Base-by-base conservation (phyloP, 2,888 invertebrate species). In the Tridacna gigas region DNA sequence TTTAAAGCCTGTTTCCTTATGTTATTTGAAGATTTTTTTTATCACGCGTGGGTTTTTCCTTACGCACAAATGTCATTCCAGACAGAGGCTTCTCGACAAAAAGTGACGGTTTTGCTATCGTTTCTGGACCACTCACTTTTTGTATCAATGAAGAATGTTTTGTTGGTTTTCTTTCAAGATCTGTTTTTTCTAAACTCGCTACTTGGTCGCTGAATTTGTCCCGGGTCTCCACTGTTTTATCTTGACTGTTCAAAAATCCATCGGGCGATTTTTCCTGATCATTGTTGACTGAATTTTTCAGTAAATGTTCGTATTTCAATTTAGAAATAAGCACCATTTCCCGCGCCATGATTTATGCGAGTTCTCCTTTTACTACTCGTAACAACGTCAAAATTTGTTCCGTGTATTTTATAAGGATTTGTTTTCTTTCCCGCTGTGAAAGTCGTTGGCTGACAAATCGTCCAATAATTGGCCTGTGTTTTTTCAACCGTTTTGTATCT, bases 311-410 rank as follows among this genome's bases (percentile, higher is more conserved):
- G 37, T 79, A 82, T 82, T 79, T 63, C 37, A 28, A 79, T 83
- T 83, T 83, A 22, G 79, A 75, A 37, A 82, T 63, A 22, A 82
- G 76, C 12, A 82, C 76, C 15, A 82, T 48, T 76, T 82, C 82
- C 11, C 45, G 69, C 12, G 82, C 79, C 82, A 82, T 63, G 25
- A 45, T 75, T 76, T 69, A 28, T 28, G n/a, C 45, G n/a, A 67
- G 22, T 67, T 67, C 37, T 67, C 45, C 22, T 67, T 45, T 45
- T 11, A 82, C 26, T 20, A 66, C 76, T 47, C 18, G 60, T 25
- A 82, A 65, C 25, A 79, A 79, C 4, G 48, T 48, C 56, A 79
- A 63, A 26, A 82, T 71, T n/a, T 69, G 74, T 71, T 78, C 69
- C 28, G 26, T 78, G n/a, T 82, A 51, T 60, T 78, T 78, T 26